Conservation (phyloP, 2,888 invertebrate species). For the Ommatoiulus sabulosus region DNA sequence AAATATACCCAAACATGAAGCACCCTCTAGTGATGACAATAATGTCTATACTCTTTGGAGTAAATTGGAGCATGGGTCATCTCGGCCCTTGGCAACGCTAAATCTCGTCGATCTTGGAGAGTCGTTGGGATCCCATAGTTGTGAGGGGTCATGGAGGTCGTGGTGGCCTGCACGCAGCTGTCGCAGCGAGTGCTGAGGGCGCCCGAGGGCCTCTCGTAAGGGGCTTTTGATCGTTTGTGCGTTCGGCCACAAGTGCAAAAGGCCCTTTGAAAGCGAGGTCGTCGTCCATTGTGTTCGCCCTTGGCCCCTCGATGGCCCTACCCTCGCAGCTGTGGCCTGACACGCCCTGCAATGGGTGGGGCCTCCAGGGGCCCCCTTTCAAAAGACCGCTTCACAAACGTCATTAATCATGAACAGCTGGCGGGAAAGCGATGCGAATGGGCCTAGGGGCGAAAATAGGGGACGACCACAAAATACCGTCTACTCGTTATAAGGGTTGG, state of each 20-base stretch:
- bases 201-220: not conserved
- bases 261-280: constrained; percentile 31
- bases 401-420: constrained; percentile 40
- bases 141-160: not conserved
- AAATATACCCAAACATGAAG: no score
- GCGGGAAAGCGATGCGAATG: constrained; percentile 6
- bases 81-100: no score
- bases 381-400: constrained; percentile 30
- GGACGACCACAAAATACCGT: not conserved
- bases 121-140: not conserved
- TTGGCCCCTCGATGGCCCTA: not conserved
- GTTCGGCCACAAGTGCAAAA: constrained; percentile 20
- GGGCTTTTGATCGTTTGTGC: not conserved
- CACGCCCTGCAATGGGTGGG: constrained; percentile 13
- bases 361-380: constrained; percentile 10
- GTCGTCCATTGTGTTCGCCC: constrained; percentile 2
- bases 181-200: not conserved
- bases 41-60: no score
- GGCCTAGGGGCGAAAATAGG: not conserved
- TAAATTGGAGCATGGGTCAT: no score
- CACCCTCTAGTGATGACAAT: no score
- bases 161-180: not conserved
- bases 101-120: not conserved
- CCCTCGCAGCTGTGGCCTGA: constrained; percentile 40
- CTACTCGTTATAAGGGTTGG: no score